phyloP scores from a whole-genome alignment of 2,113 vertebrate genomes.

The Actinemys pallida region DNA sequence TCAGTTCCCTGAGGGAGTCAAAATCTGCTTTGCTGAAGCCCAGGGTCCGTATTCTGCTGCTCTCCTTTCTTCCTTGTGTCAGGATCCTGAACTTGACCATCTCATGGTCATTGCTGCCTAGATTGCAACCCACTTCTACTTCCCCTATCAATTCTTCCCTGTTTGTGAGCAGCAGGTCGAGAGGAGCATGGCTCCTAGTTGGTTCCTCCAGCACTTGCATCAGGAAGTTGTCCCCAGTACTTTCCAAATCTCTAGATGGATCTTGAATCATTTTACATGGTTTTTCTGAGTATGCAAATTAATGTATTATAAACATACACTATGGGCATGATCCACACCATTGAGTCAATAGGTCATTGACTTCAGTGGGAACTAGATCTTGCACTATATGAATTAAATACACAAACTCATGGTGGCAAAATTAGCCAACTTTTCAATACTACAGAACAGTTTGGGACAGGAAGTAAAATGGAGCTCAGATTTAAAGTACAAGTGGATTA shows the following conservation, averaged over 20 bases:
- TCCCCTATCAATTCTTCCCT: too few relatives aligned
- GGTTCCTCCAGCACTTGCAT: too few relatives aligned
- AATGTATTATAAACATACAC: not conserved
- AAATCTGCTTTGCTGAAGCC: too few relatives aligned
- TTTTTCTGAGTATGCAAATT: not conserved
- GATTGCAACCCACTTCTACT: too few relatives aligned
- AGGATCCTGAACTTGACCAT: too few relatives aligned
- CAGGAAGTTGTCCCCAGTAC: too few relatives aligned
- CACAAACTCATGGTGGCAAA: not conserved
- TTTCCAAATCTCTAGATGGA: not conserved
- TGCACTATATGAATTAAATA: not conserved
- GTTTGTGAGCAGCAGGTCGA: too few relatives aligned
- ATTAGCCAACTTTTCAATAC: not conserved
- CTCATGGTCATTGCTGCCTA: too few relatives aligned
- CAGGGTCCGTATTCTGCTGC: too few relatives aligned
- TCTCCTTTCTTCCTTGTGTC: too few relatives aligned
- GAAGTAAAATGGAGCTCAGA: not conserved
- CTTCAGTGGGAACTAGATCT: not conserved
- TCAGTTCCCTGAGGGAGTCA: too few relatives aligned
- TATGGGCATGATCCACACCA: not conserved
- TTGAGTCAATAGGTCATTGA: not conserved
- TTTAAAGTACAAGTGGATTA: not conserved
- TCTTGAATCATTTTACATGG: rapidly evolving
- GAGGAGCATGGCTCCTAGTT: too few relatives aligned
- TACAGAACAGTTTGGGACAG: not conserved